Percentiles rank a stretch among this genome's conserved stretches.
Conservation (phyloP, 2,888 invertebrate species). For the Noctuana brunneofusca region DNA sequence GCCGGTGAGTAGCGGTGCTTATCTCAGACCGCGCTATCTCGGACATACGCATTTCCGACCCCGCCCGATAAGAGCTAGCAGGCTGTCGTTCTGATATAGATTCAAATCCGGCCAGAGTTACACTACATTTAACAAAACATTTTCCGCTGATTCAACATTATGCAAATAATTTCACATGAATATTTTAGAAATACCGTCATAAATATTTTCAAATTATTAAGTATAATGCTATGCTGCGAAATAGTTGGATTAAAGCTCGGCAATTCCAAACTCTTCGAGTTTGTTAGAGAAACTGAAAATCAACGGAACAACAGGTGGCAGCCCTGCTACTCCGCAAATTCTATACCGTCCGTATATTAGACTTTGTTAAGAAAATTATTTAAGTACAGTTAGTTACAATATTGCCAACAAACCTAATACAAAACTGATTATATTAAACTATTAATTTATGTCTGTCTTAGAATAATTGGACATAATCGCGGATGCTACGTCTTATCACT, state of each 20-base stretch:
- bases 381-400: too few relatives aligned
- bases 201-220: neutral
- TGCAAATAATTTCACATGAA: neutral
- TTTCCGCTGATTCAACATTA: neutral
- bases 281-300: conserved; percentile 5
- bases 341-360: neutral
- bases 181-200: neutral
- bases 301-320: conserved; percentile 27
- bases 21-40: conserved; percentile 79
- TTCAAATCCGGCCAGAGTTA: conserved; percentile 34
- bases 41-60: conserved; percentile 82
- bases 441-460: conserved; percentile 1
- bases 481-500: conserved; percentile 21
- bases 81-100: conserved; percentile 20
- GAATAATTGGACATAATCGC: conserved; percentile 17
- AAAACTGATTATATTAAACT: neutral
- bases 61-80: conserved; percentile 74
- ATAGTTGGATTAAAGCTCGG: neutral
- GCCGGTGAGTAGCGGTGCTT: conserved; percentile 81
- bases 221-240: neutral
- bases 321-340: neutral
- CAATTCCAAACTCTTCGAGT: neutral
- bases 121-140: neutral
- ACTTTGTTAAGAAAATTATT: neutral
- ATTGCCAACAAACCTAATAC: too few relatives aligned